phyloP scores from a whole-genome alignment of 2,888 invertebrate genomes.

The Eumerus sabulonum region DNA sequence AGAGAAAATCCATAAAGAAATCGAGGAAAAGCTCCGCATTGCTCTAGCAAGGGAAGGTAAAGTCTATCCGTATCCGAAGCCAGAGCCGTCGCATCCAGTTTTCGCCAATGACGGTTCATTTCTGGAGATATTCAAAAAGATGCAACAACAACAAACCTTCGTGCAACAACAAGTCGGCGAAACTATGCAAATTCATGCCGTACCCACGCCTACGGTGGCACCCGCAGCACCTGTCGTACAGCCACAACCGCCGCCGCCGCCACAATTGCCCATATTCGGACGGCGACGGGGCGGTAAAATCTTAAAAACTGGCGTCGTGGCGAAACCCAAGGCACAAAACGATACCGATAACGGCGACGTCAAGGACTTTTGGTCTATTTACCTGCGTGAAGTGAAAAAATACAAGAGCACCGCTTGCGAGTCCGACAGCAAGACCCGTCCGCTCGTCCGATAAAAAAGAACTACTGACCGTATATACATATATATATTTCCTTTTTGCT shows the following conservation, averaged over 20 bases:
- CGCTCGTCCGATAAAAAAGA: conserved; percentile 88
- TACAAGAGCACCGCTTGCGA: conserved; percentile 96
- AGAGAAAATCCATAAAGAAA: conserved; percentile 78
- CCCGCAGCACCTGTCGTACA: conserved; percentile 35
- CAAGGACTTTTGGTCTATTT: conserved; percentile 95
- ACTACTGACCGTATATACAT: no score
- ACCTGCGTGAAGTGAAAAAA: conserved; percentile 95
- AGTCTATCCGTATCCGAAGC: conserved; percentile 82
- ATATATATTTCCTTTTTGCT: no score
- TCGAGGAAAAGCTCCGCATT: conserved; percentile 77
- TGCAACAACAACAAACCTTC: conserved; percentile 81
- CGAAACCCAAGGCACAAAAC: conserved; percentile 87
- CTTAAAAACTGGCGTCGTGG: conserved; percentile 93
- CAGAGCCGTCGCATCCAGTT: conserved; percentile 81
- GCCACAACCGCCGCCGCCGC: conserved; percentile 75
- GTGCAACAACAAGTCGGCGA: conserved; percentile 62
- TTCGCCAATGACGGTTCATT: conserved; percentile 91
- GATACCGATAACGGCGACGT: conserved; percentile 80
- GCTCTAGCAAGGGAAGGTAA: conserved; percentile 78
- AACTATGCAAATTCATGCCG: conserved; percentile 57
- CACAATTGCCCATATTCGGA: conserved; percentile 83
- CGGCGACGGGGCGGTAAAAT: conserved; percentile 92
- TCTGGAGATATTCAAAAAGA: conserved; percentile 93
- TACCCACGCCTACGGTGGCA: conserved; percentile 55
- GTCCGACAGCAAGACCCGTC: conserved; percentile 93